A percentile compares a stretch with the other conserved stretches of the same genome.
phyloP scores from a whole-genome alignment of 2,888 invertebrate genomes.

The Parelbella ahira region DNA sequence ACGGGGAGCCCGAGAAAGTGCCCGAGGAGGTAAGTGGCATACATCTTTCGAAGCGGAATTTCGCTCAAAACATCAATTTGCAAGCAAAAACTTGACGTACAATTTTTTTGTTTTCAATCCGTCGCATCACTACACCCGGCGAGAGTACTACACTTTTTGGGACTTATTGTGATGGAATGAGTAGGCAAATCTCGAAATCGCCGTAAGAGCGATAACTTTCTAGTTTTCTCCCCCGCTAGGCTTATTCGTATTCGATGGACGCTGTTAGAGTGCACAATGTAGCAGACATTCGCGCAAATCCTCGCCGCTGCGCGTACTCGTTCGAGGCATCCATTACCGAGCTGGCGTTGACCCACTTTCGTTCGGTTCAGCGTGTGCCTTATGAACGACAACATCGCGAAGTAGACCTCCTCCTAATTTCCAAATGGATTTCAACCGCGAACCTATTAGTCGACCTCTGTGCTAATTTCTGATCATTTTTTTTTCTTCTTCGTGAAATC shows the following conservation, averaged over 20 bases:
- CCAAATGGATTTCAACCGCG: conserved; percentile 16
- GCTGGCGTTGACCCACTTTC: conserved; percentile 48
- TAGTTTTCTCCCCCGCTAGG: conserved; percentile 39
- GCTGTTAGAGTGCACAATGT: conserved; percentile 40
- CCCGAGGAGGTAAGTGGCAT: too few relatives aligned
- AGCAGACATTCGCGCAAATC: conserved; percentile 35
- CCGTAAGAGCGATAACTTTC: conserved; percentile 47
- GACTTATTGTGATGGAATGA: conserved; percentile 30
- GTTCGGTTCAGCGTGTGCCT: conserved; percentile 34
- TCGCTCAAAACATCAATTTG: too few relatives aligned
- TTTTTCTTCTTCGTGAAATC: conserved; percentile 12
- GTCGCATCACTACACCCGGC: conserved; percentile 3
- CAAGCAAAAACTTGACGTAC: conserved; percentile 3
- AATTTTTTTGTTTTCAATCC: conserved; percentile 12
- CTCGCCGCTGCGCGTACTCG: conserved; percentile 32
- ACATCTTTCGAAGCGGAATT: too few relatives aligned
- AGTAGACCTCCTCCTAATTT: conserved; percentile 9
- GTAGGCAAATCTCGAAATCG: conserved; percentile 30
- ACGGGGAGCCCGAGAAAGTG: too few relatives aligned
- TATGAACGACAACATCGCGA: conserved; percentile 29
- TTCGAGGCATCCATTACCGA: conserved; percentile 41
- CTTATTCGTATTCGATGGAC: conserved; percentile 46
- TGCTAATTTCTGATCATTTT: conserved; percentile 4
- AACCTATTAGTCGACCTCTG: conserved; percentile 4
- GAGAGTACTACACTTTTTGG: conserved; percentile 17